A percentile compares a stretch with the other conserved stretches of the same genome.
These are phyloP conservation scores for Noturus placidus DNA, from an alignment of 2,113 vertebrate genomes.

Conservation along the genomic window DNA sequence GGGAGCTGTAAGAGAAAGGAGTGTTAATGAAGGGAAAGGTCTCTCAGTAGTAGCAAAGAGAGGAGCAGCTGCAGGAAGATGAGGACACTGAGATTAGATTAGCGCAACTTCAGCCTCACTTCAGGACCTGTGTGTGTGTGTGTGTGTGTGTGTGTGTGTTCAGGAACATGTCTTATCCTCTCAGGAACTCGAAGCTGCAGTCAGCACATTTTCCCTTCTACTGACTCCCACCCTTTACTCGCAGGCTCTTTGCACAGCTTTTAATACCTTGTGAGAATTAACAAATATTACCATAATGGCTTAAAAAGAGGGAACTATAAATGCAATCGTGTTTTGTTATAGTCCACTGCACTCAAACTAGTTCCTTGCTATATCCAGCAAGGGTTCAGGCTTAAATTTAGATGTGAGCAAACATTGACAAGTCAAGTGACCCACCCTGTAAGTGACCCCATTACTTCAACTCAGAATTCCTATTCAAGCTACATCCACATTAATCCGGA, in stretches of 20 bases:
- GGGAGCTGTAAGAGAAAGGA: slow-evolving; percentile 17
- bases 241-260: slow-evolving; percentile 53
- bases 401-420: neutral
- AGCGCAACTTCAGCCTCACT: slow-evolving; percentile 63
- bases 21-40: slow-evolving; percentile 33
- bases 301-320: slow-evolving; percentile 38
- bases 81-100: slow-evolving; percentile 69
- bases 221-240: slow-evolving; percentile 40
- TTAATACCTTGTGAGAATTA: slow-evolving; percentile 51
- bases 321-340: neutral
- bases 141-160: slow-evolving; percentile 24
- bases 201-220: slow-evolving; percentile 34
- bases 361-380: slow-evolving; percentile 6
- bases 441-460: neutral
- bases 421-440: neutral
- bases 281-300: slow-evolving; percentile 46
- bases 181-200: slow-evolving; percentile 47
- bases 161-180: slow-evolving; percentile 36
- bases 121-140: slow-evolving; percentile 37
- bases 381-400: neutral
- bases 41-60: slow-evolving; percentile 22
- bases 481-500: too few species aligned
- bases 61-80: slow-evolving; percentile 45
- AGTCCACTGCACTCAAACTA: neutral
- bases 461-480: neutral